Base-by-base conservation (phyloP, 2,888 invertebrate species). In the Parnassius mnemosyne region DNA sequence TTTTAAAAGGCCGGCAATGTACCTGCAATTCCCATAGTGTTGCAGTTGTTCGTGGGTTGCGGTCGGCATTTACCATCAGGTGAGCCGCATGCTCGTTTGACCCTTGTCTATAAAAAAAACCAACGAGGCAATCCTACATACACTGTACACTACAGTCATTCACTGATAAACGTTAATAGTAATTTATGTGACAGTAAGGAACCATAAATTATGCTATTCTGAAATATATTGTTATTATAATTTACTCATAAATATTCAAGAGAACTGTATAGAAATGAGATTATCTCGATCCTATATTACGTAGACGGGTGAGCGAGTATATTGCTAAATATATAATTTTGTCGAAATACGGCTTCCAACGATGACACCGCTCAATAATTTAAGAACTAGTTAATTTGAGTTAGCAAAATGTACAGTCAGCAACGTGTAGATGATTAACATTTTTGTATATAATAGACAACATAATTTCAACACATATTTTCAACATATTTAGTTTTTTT, bases 161-260 rank as follows among this genome's bases (percentile, higher is more conserved):
- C 34, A 34, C 34, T 34, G 7, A 34, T 7, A 7, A 25, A 41
- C 41, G 13, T 53, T 53, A 57, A 62, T 57, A 42, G 43, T 34
- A 46, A 62, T 62, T 57, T 57, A 62, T 62, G 13, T 62, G 57
- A 62, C 61, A 57, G 53, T 49, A 57, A 50, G 53, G 25, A 53
- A 53, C 49, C 57, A 62, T 57, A 62, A 62, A 62, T 62, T 57
- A 62, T 49, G 16, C 1, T 34, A 20, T 41, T 56, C 41, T 34
- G 34, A 13, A 44, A 42, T 12, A 61, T 43, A 43, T 43, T 43
- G 10, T 34, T 54, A 60, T 60, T 50, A 55, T 49, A 50, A 55
- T 49, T 46, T n/a, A 25, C 20, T 57, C 61, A 62, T 62, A 53
- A 57, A 62, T 49, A 53, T 62, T 53, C 49, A 53, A 34, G 34